Conservation (phyloP, 35 echinoderm and acorn worm genomes). For the Holothuria glaberrima region DNA sequence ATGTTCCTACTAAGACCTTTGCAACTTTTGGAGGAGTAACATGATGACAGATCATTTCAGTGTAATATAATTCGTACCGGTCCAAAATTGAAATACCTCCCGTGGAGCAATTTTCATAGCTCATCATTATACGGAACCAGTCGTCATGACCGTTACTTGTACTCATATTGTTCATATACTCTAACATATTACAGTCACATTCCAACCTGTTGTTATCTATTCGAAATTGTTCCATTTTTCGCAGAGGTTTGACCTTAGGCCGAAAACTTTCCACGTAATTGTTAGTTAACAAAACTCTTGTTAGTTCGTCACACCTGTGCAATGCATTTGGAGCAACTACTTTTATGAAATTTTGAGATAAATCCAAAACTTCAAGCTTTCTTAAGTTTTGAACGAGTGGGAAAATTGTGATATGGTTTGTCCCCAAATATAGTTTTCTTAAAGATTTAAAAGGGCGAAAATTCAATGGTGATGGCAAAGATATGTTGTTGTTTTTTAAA, state of each 20-base stretch:
- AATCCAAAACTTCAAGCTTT: not conserved
- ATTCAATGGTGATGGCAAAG: conserved; percentile 15
- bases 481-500: not conserved
- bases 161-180: not conserved
- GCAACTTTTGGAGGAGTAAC: conserved; percentile 21
- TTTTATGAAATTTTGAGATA: not conserved
- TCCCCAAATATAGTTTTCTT: not conserved
- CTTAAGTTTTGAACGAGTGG: not conserved
- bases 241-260: not conserved
- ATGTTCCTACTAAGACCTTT: not conserved
- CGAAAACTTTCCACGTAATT: not conserved
- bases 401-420: conserved; percentile 1
- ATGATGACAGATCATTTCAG: conserved; percentile 13
- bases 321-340: not conserved
- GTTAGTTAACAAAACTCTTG: not conserved
- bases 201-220: not conserved
- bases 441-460: not conserved
- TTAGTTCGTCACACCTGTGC: not conserved
- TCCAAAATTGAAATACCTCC: not conserved
- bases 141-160: too few relatives aligned
- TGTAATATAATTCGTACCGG: not conserved
- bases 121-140: not conserved
- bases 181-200: conserved; percentile 16
- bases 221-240: not conserved
- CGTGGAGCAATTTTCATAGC: not conserved